Evolutionary conservation across 2,888 invertebrate genomes (phyloP).

Genomic region (Drosophila lutescens): DNA sequence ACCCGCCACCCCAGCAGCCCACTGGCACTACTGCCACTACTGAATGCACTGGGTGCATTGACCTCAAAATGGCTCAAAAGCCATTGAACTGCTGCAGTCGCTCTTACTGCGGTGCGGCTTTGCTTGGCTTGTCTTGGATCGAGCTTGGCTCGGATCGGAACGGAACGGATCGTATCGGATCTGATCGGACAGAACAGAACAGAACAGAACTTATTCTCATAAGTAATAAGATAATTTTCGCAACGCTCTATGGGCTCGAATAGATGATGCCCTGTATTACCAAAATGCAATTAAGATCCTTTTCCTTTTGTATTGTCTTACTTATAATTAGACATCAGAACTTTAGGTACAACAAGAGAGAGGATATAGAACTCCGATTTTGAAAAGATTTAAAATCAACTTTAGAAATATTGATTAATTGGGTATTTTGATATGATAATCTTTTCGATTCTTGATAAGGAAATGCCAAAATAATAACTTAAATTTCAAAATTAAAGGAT

Average conservation of each 20-base stretch:
- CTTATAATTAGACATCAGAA: too few species aligned
- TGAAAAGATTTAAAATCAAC: too few species aligned
- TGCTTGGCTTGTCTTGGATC: neutral
- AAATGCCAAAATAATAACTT: too few species aligned
- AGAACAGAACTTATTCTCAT: constrained; percentile 19
- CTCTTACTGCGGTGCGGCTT: constrained; percentile 11
- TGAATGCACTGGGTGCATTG: constrained; percentile 75
- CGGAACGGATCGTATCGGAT: neutral
- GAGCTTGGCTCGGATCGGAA: neutral
- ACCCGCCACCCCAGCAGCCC: constrained; percentile 14
- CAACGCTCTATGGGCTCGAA: neutral
- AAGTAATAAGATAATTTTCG: constrained; percentile 1
- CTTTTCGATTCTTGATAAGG: too few species aligned
- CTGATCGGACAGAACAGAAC: constrained; percentile 5
- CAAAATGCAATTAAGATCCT: neutral
- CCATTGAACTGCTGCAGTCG: constrained; percentile 79
- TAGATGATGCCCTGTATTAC: neutral
- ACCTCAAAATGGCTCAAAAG: constrained; percentile 83
- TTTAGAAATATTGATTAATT: too few species aligned
- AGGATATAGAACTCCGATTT: too few species aligned
- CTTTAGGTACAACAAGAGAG: too few species aligned
- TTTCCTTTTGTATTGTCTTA: too few species aligned
- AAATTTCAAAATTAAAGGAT: too few species aligned
- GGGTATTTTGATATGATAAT: too few species aligned
- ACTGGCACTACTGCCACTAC: constrained; percentile 8